Evolutionary conservation across 1,140 invertebrate species (phyloP).

Genomic region (Macrobrachium nipponense): DNA sequence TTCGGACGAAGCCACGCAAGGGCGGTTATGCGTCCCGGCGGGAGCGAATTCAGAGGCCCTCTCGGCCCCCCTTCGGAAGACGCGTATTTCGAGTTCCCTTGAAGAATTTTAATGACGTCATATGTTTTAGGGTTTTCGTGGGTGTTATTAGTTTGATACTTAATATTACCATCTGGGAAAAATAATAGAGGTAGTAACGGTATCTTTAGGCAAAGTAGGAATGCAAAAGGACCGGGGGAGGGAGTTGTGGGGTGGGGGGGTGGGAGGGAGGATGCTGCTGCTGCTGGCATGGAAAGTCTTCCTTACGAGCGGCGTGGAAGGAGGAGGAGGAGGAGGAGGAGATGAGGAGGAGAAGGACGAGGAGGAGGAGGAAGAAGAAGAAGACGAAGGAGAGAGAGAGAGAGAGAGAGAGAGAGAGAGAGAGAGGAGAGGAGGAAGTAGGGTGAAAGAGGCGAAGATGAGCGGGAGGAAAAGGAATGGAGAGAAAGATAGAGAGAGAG

Average conservation of each 20-base stretch:
- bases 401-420: not conserved
- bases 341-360: not conserved
- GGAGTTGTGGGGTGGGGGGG: not conserved
- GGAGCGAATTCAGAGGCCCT: not conserved
- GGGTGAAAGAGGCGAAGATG: not conserved
- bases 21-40: not conserved
- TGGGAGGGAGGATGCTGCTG: no score
- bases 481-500: no score
- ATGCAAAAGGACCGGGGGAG: not conserved
- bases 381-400: not conserved
- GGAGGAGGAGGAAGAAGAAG: not conserved
- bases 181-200: conserved; percentile 15
- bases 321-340: not conserved
- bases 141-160: conserved; percentile 39
- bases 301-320: not conserved
- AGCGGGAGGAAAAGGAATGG: no score
- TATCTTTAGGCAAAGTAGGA: not conserved
- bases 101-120: conserved; percentile 52
- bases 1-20: not conserved
- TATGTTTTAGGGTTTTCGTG: conserved; percentile 38
- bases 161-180: conserved; percentile 33
- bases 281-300: not conserved
- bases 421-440: not conserved
- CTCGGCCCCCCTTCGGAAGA: not conserved
- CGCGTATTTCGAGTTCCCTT: conserved; percentile 19